phyloP scores from a whole-genome alignment of 1,140 invertebrate species.

The Nixonia krombeini region DNA sequence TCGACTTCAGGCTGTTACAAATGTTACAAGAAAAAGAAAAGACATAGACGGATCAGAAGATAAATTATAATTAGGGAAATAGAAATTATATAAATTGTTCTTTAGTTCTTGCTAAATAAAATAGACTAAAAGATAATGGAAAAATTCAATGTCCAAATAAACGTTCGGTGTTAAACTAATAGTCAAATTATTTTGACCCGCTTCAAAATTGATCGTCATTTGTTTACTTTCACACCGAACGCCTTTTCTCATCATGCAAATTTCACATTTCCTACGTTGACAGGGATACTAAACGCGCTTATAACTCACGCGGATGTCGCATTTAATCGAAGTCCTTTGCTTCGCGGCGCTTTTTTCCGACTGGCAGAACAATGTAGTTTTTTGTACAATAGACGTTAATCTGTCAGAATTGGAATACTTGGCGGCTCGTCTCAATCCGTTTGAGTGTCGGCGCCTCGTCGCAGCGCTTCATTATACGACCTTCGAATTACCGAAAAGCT shows the following conservation, averaged over 20 bases:
- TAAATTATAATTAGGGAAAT: slow-evolving; percentile 25
- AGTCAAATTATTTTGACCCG: too few relatives aligned
- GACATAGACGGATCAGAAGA: slow-evolving; percentile 27
- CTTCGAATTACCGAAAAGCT: slow-evolving; percentile 69
- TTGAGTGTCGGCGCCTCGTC: slow-evolving; percentile 73
- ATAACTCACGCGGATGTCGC: slow-evolving; percentile 2
- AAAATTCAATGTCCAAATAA: too few relatives aligned
- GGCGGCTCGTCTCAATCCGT: slow-evolving; percentile 70
- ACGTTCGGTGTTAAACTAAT: too few relatives aligned
- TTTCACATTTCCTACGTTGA: too few relatives aligned
- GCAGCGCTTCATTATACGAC: slow-evolving; percentile 73
- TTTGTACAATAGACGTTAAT: slow-evolving; percentile 73
- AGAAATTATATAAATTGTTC: background rate
- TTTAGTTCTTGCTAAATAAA: too few relatives aligned
- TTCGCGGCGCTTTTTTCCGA: slow-evolving; percentile 20
- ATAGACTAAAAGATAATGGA: too few relatives aligned
- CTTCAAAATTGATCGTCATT: too few relatives aligned
- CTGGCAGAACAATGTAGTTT: slow-evolving; percentile 16
- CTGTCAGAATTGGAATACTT: slow-evolving; percentile 73
- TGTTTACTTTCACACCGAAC: too few relatives aligned
- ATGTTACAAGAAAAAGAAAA: slow-evolving; percentile 62
- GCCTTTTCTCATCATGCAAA: too few relatives aligned
- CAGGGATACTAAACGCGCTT: too few relatives aligned
- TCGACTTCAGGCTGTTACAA: slow-evolving; percentile 51
- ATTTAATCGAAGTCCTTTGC: slow-evolving; percentile 18